Evolutionary conservation across 2,888 invertebrate species (phyloP), one percentile per base, ranked within the genome.

Genomic region (Cryptophagus acutangulus): DNA sequence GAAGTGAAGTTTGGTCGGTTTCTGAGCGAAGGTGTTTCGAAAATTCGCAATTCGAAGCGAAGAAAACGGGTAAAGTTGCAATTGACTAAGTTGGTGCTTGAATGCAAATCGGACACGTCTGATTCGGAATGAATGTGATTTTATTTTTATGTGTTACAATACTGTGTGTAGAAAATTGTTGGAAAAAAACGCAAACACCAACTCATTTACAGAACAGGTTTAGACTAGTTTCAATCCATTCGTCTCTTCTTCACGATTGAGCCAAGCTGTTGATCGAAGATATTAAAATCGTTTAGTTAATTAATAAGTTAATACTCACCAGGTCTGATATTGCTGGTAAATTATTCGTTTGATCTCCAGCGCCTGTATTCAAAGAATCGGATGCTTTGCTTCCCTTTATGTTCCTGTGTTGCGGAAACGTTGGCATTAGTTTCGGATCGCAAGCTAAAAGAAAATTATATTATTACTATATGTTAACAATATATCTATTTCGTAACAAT

Each of bases 381-480:
- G 53, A 53, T 70, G 73, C 50, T 69, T 74, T 38, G 64, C 60
- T 9, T 1, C 74, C 74, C 54, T 77, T 86, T 75, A 89, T 79
- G 66, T 93, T 91, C 54, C 95, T 79, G 65, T 95, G 94, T 63
- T 96, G 95, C 0, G 96, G 96, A 66, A 95, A 97, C 52, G 94
- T 91, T 1, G 96, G 97, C 97, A 97, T 97, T 63, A 97, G 71
- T 61, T 92, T 91, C 2, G 95, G 92, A 67, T 95, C 94, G 69
- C 95, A 95, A 0, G 96, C 92, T 93, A 69, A 16, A 51, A 43
- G 16, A 3, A 31, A 10, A 20, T n/a, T n/a, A n/a, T n/a, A n/a
- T n/a, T n/a, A n/a, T n/a, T n/a, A n/a, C n/a, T n/a, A n/a, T n/a
- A n/a, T n/a, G n/a, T n/a, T n/a, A n/a, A n/a, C n/a, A n/a, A n/a